Conservation (phyloP, 2,888 invertebrate genomes). For the Hipparchia sbordonii region DNA sequence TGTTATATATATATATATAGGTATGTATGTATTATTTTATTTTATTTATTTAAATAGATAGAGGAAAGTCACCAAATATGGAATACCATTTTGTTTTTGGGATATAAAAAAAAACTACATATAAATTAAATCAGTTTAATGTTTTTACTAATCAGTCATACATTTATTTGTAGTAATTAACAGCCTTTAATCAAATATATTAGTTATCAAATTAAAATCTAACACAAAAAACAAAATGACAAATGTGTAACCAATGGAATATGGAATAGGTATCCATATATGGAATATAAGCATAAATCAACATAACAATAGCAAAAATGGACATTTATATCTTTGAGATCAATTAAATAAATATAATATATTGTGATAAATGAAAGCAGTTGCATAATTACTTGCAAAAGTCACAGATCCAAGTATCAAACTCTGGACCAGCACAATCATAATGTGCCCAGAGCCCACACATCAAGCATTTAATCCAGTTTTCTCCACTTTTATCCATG, state of each 20-base stretch:
- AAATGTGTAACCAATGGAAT: too few species aligned
- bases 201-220: slow-evolving; percentile 4
- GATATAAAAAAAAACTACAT: slow-evolving; percentile 1
- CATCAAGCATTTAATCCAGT: too few species aligned
- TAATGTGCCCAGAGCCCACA: too few species aligned
- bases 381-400: slow-evolving; percentile 2
- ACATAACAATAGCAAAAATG: not conserved
- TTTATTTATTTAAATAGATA: not conserved
- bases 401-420: slow-evolving; percentile 3
- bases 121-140: not conserved
- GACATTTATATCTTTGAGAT: not conserved
- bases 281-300: not conserved
- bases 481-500: too few species aligned
- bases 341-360: too few species aligned
- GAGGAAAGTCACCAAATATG: slow-evolving; percentile 12
- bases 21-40: too few species aligned
- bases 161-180: not conserved
- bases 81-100: slow-evolving; percentile 9
- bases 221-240: too few species aligned
- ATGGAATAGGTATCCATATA: slow-evolving; percentile 1
- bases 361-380: not conserved
- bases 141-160: not conserved
- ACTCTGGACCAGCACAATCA: not conserved
- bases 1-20: too few species aligned
- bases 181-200: not conserved